These are phyloP conservation scores for Carassius carassius DNA, from an alignment of 2,113 vertebrate species.

Conservation along the genomic window DNA sequence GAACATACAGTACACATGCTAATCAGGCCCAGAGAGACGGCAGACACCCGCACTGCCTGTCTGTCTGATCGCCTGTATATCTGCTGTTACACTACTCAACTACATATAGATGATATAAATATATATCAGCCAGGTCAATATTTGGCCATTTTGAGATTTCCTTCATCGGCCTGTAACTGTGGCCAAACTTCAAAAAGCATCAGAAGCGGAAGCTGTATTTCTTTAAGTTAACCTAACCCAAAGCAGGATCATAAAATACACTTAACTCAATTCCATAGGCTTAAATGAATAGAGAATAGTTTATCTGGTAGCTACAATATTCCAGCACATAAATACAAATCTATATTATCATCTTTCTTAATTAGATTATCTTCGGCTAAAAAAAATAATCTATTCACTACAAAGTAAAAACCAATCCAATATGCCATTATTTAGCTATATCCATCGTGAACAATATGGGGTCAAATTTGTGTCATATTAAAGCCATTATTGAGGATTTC, in stretches of 20 bases:
- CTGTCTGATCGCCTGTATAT: neutral
- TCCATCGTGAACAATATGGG: neutral
- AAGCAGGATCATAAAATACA: neutral
- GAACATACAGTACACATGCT: conserved; percentile 79
- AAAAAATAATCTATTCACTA: neutral
- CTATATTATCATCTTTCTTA: neutral
- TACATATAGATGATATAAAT: neutral
- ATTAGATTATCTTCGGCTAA: neutral
- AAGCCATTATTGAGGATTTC: neutral
- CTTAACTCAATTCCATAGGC: neutral
- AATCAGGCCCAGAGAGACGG: conserved; percentile 72
- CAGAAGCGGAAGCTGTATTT: neutral
- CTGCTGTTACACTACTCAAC: neutral
- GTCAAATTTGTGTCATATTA: neutral
- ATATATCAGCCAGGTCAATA: neutral
- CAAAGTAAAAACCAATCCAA: neutral
- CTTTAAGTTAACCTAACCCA: neutral
- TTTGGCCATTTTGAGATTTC: neutral
- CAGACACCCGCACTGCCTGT: conserved; percentile 2
- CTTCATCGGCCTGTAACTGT: neutral
- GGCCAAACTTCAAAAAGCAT: neutral
- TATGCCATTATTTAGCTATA: neutral
- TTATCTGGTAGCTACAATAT: no score
- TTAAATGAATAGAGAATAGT: neutral
- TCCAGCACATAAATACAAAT: neutral